A percentile compares a stretch with the other conserved stretches of the same genome.
Evolutionary conservation across 2,113 vertebrate genomes (phyloP).

Genomic region (Trichomycterus rosablanca): DNA sequence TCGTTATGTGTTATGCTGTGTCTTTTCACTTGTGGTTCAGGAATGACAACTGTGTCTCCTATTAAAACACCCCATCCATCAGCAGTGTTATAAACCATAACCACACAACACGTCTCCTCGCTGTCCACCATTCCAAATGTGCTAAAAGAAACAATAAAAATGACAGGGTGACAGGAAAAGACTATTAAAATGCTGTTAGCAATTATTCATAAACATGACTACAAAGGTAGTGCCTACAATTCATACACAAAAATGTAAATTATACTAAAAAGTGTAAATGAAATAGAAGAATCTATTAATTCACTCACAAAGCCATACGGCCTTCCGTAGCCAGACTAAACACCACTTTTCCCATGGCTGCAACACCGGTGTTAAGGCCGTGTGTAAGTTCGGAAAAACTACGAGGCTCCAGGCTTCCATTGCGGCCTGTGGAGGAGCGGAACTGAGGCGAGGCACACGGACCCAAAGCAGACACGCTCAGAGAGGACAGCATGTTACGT

Average conservation of each 20-base stretch:
- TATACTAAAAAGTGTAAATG: not conserved
- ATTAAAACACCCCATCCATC: conserved; percentile 88
- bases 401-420: conserved; percentile 66
- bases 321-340: conserved; percentile 84
- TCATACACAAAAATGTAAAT: not conserved
- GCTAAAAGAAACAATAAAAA: conserved; percentile 53
- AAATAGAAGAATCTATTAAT: not conserved
- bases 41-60: conserved; percentile 83
- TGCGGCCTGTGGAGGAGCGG: conserved; percentile 68
- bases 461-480: conserved; percentile 71
- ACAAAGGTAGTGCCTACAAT: no score
- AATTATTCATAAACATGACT: no score
- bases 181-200: no score
- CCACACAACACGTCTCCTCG: conserved; percentile 76
- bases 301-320: conserved; percentile 85
- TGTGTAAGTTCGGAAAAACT: conserved; percentile 64
- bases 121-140: conserved; percentile 85
- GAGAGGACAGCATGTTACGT: conserved; percentile 75
- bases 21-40: conserved; percentile 77
- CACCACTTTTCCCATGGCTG: conserved; percentile 82
- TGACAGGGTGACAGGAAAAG: no score
- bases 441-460: conserved; percentile 75
- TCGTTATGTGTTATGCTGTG: conserved; percentile 78
- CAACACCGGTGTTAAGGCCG: conserved; percentile 70
- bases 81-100: conserved; percentile 87